These are phyloP conservation scores for Gymnarchus niloticus DNA, from an alignment of 2,113 vertebrate species.

Conservation along the genomic window DNA sequence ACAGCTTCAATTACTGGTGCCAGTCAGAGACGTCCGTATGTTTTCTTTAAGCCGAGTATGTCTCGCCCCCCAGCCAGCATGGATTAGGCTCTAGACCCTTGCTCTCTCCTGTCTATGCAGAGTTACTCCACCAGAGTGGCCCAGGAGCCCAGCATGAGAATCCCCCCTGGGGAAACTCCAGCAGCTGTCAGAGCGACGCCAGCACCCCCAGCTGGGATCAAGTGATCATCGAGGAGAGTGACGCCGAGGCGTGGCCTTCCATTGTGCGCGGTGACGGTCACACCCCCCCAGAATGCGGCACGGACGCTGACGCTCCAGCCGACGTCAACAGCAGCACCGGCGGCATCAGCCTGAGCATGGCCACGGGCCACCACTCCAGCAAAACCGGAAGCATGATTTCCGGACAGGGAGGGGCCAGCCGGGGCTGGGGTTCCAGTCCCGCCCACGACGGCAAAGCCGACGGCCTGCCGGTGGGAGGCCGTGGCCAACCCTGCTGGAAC, in stretches of 20 bases:
- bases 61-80: too few relatives aligned
- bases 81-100: not conserved
- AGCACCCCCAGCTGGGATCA: slow-evolving; percentile 76
- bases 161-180: slow-evolving; percentile 77
- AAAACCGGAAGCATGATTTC: slow-evolving; percentile 71
- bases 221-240: slow-evolving; percentile 80
- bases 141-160: slow-evolving; percentile 85
- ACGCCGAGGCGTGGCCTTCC: slow-evolving; percentile 84
- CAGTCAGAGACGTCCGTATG: not conserved
- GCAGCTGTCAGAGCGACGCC: slow-evolving; percentile 70
- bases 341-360: slow-evolving; percentile 74
- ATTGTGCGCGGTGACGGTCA: slow-evolving; percentile 61
- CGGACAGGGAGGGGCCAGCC: slow-evolving; percentile 64
- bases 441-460: slow-evolving; percentile 80
- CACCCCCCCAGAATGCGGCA: slow-evolving; percentile 83
- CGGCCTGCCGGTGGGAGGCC: slow-evolving; percentile 74
- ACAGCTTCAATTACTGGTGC: not conserved
- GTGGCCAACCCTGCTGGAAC: slow-evolving; percentile 81
- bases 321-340: slow-evolving; percentile 62
- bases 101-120: slow-evolving; percentile 58
- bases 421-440: slow-evolving; percentile 72
- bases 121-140: slow-evolving; percentile 71
- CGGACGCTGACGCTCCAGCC: slow-evolving; percentile 73
- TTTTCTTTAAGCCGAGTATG: not conserved
- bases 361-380: slow-evolving; percentile 70